Percentiles rank a stretch among this genome's conserved stretches.
Conservation (phyloP, 2,888 invertebrate genomes). For the Rhodophaea formosa region DNA sequence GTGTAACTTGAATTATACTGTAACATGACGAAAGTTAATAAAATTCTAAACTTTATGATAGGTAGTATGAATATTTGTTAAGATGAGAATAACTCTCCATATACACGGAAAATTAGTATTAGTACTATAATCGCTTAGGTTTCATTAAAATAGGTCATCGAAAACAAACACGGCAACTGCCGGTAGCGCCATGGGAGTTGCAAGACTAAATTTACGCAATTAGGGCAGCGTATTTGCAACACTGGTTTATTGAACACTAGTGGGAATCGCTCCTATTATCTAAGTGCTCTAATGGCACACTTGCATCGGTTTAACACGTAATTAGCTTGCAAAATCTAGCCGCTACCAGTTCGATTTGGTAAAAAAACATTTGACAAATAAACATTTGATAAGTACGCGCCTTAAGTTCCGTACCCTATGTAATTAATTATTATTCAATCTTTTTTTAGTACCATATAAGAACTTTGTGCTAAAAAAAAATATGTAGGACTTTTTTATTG, state of each 20-base stretch:
- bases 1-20: no score
- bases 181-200: constrained; percentile 22
- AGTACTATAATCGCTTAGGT: background rate
- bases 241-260: background rate
- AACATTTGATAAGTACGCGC: background rate
- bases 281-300: constrained; percentile 5
- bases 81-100: no score
- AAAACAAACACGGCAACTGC: constrained; percentile 6
- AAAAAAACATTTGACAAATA: background rate
- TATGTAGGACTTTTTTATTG: no score
- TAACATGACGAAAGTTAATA: no score
- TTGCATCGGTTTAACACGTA: background rate
- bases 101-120: no score
- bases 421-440: no score
- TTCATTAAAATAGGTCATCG: constrained; percentile 3
- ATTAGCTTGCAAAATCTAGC: constrained; percentile 2
- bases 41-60: no score
- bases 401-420: background rate
- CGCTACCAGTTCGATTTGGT: background rate
- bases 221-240: background rate
- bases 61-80: no score
- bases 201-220: constrained; percentile 9
- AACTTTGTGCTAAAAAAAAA: no score
- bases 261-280: constrained; percentile 18
- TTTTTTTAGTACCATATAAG: no score